Evolutionary conservation across 1,140 invertebrate genomes (phyloP).

Genomic region (Eumaeus atala): DNA sequence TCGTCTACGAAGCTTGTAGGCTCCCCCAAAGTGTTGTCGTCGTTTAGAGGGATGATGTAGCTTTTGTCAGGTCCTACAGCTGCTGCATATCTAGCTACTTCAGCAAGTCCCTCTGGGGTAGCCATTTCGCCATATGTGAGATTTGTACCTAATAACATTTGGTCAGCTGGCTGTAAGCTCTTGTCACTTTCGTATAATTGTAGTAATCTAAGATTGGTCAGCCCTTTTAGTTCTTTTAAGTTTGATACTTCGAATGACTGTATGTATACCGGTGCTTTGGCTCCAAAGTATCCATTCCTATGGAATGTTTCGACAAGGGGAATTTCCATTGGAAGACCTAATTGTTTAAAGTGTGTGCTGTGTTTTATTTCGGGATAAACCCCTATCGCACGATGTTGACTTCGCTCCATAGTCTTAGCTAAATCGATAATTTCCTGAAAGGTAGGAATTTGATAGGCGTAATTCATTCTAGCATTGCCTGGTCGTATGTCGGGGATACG

Average conservation of each 20-base stretch:
- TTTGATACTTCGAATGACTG: slow-evolving; percentile 65
- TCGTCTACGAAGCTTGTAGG: slow-evolving; percentile 46
- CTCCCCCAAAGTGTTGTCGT: slow-evolving; percentile 38
- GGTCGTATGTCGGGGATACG: slow-evolving; percentile 55
- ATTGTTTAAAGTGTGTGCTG: slow-evolving; percentile 45
- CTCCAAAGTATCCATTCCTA: slow-evolving; percentile 43
- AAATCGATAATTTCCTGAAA: slow-evolving; percentile 64
- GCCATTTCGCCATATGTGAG: slow-evolving; percentile 58
- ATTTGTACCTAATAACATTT: slow-evolving; percentile 33
- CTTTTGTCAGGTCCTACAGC: slow-evolving; percentile 59
- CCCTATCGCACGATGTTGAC: slow-evolving; percentile 42
- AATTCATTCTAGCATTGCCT: slow-evolving; percentile 56
- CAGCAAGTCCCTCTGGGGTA: slow-evolving; percentile 45
- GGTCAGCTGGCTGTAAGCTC: slow-evolving; percentile 45
- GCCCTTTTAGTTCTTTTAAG: slow-evolving; percentile 50
- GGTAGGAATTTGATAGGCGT: slow-evolving; percentile 44
- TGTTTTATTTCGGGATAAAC: slow-evolving; percentile 68
- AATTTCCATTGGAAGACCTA: slow-evolving; percentile 52
- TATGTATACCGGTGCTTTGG: slow-evolving; percentile 47
- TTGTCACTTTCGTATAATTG: slow-evolving; percentile 43
- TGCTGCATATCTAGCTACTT: slow-evolving; percentile 56
- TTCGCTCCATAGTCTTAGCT: slow-evolving; percentile 49
- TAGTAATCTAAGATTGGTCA: slow-evolving; percentile 51
- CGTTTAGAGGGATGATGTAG: slow-evolving; percentile 52
- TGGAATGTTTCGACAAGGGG: slow-evolving; percentile 49